A percentile compares a stretch with the other conserved stretches of the same genome.
phyloP scores from a whole-genome alignment of 2,888 invertebrate species.

The Teleiodes luculella region DNA sequence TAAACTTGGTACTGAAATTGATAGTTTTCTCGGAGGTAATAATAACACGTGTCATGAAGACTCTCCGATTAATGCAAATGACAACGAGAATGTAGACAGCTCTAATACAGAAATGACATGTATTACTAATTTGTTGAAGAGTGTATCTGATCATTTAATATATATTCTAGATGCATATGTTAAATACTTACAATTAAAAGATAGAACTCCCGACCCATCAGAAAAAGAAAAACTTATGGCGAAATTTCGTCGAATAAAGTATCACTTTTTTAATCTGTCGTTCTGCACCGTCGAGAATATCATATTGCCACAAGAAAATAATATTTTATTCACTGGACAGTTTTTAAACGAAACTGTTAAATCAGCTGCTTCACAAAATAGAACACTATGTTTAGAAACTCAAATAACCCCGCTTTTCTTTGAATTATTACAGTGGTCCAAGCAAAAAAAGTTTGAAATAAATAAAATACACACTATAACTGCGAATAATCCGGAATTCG shows the following conservation, averaged over 20 bases:
- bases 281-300: constrained; percentile 32
- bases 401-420: constrained; percentile 28
- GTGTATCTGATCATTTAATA: constrained; percentile 2
- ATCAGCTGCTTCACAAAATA: constrained; percentile 23
- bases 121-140: not conserved
- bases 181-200: not conserved
- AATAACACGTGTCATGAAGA: not conserved
- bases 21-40: not conserved
- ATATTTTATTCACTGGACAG: constrained; percentile 26
- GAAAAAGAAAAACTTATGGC: constrained; percentile 12
- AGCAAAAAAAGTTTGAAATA: constrained; percentile 18
- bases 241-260: constrained; percentile 27
- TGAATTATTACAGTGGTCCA: constrained; percentile 40
- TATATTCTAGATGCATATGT: not conserved
- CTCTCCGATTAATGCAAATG: not conserved
- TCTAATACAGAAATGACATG: constrained; percentile 1
- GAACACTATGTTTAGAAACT: constrained; percentile 16
- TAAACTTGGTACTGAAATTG: not conserved
- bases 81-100: not conserved
- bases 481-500: not conserved
- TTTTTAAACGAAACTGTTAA: constrained; percentile 34
- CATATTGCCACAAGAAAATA: constrained; percentile 38
- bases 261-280: constrained; percentile 36
- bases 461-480: not conserved
- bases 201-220: not conserved